phyloP scores from a whole-genome alignment of 2,797 vertebrate genomes.

The Myiotriccus ornatus region DNA sequence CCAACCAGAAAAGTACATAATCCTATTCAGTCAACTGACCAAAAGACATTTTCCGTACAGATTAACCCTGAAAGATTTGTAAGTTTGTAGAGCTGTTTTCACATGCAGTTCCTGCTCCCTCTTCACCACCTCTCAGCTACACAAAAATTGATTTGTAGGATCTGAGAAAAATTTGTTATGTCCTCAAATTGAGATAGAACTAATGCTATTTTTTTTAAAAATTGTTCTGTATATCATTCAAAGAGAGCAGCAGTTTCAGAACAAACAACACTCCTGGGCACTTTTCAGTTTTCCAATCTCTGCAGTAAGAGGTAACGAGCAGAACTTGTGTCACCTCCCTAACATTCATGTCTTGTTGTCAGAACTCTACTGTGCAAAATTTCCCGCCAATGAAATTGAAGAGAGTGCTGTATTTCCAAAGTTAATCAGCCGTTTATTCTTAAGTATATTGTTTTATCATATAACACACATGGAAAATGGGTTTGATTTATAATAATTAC shows the following conservation, averaged over 20 bases:
- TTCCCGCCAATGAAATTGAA: neutral
- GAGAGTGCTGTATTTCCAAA: neutral
- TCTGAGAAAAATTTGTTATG: neutral
- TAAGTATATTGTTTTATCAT: neutral
- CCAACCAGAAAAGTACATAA: conserved; percentile 32
- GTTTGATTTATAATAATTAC: neutral
- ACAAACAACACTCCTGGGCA: neutral
- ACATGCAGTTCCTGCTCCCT: neutral
- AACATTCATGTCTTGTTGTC: neutral
- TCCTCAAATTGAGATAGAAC: neutral
- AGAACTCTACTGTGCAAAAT: neutral
- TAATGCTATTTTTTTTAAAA: neutral
- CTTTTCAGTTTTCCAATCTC: neutral
- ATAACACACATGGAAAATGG: neutral
- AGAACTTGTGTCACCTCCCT: neutral
- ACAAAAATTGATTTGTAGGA: neutral
- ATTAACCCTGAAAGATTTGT: conserved; percentile 7
- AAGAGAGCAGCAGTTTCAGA: neutral
- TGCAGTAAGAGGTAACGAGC: neutral
- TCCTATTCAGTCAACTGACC: conserved; percentile 38
- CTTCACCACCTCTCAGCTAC: neutral
- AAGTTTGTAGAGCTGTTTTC: neutral
- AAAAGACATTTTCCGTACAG: conserved; percentile 14
- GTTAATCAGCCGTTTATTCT: neutral
- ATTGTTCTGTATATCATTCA: neutral